A percentile compares a stretch with the other conserved stretches of the same genome.
Conservation (phyloP, 2,113 vertebrate genomes). For the Paratilapia polleni region DNA sequence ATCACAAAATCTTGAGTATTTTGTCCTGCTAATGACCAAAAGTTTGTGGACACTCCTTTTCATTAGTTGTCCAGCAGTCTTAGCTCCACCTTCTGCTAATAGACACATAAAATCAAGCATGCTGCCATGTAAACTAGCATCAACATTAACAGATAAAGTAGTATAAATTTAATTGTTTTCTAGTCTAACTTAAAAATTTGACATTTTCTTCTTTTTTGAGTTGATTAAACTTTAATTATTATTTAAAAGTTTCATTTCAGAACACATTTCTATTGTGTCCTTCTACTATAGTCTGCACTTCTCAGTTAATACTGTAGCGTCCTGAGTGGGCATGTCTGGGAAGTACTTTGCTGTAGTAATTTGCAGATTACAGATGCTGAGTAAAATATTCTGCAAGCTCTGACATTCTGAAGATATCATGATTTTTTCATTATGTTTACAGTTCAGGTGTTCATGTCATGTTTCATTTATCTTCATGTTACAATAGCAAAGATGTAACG, state of each 20-base stretch:
- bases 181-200: no score
- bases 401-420: background rate
- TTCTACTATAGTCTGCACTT: no score
- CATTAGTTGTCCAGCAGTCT: background rate
- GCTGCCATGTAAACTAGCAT: background rate
- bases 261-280: no score
- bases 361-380: no score
- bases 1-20: background rate
- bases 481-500: no score
- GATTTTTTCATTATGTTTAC: background rate
- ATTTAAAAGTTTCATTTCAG: no score
- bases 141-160: background rate
- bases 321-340: background rate
- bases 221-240: no score
- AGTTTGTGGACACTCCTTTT: background rate
- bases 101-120: no score
- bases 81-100: background rate
- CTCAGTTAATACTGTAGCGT: no score
- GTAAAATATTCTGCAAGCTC: background rate
- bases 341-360: background rate
- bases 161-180: background rate
- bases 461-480: background rate
- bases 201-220: no score
- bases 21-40: background rate
- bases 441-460: background rate